Evolutionary conservation across 2,888 invertebrate genomes (phyloP), one percentile per base, ranked within the genome.

Genomic region (Tetramorium bicarinatum): DNA sequence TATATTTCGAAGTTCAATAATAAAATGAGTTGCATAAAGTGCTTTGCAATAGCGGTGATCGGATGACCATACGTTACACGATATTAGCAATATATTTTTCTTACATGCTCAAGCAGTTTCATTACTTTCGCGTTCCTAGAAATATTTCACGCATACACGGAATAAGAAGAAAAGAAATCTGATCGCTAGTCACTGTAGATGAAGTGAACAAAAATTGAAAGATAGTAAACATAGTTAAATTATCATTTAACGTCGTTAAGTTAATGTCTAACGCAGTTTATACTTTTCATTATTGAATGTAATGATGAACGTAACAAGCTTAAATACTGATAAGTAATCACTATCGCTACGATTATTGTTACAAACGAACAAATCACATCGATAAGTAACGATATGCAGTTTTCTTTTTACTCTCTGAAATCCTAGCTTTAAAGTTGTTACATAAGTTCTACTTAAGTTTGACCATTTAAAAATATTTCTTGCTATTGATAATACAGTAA

Each of bases 301-400:
- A 64, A 44, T 44, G 9, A 29, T 25, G 3, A 6, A 34, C 4
- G 3, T 67, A 29, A 18, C 29, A 2, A 67, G 11, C 18, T 47
- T 29, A 67, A 67, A 67, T 67, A 67, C 47, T 67, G 66, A 47
- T 25, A 6, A 47, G 41, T 29, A 47, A 29, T 29, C 25, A 47
- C 6, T 66, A 44, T 66, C 9, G 41, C 8, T 44, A 25, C 9
- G 18, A 47, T 47, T 64, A 25, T 64, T 67, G 15, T 67, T 47
- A 47, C 47, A 66, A 66, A 29, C 15, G 0, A 66, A 66, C 4
- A 47, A 67, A 25, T 66, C 18, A 47, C 18, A 18, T 25, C 44
- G 66, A 25, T 3, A 29, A 9, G 4, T 9, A 9, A 4, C 18
- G 66, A 25, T 3, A 29, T 18, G 4, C 4, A 9, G 4, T 29